Base-by-base conservation (phyloP, 2,797 vertebrate species). In the Morus bassanus region DNA sequence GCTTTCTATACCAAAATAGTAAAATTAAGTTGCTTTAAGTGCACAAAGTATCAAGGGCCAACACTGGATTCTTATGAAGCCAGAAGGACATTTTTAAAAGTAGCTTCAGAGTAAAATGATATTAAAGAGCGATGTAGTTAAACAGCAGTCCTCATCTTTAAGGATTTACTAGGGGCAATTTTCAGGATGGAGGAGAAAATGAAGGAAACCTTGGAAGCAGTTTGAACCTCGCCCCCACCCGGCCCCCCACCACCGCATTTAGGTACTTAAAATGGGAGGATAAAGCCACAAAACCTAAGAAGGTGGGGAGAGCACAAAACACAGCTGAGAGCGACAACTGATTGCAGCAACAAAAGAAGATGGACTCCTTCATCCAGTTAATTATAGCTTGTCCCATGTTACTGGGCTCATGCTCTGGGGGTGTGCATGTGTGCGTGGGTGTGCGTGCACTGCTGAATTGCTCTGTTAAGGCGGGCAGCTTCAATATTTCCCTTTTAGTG, bases 11-110 rank as follows among this genome's bases (percentile, higher is more conserved):
- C 61, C 46, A 92, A 96, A 96, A 93, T 33, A 95, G 39, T 88
- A 82, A 98, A 97, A 97, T 93, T 92, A 97, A 95, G 92, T 83
- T 78, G 48, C 80, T 93, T 80, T 97, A 97, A 98, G 93, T 93
- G 73, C 56, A 50, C 23, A 24, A 91, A 97, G 75, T 89, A 92
- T 73, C 88, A 97, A 95, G 83, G 65, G 46, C 73, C 93, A 96
- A 91, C 14, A 43, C 4, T 89, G 79, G 57, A 96, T 97, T 80
- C 85, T 96, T 93, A 93, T 8, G 43, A 97, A 97, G 74, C 43
- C 72, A 97, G 54, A 75, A 97, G 54, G 61, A 91, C 74, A 90
- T 95, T 97, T 96, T 94, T 64, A 17, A 88, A 96, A 95, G 80
- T 69, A 91, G 43, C 69, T 91, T 97, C 72, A 84, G 69, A 90